Evolutionary conservation across 2,888 invertebrate genomes (phyloP), one percentile per base, ranked within the genome.

Genomic region (Deilephila porcellus): DNA sequence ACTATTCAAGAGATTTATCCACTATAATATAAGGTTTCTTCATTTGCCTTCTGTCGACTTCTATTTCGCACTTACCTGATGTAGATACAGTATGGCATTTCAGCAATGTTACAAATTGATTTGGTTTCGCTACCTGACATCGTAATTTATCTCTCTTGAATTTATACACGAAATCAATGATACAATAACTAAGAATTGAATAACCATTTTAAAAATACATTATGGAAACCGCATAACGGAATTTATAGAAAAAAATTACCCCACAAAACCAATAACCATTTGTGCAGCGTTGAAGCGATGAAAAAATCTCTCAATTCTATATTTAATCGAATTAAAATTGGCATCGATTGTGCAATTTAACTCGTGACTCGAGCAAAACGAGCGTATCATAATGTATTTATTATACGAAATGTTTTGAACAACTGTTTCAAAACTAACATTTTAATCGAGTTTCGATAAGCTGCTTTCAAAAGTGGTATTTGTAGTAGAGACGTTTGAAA

Each of bases 251-350:
- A 67, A 4, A 67, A 67, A 67, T 67, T 45, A 56, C 37, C 59
- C 59, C 59, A 14, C 64, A 59, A 67, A 59, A 73, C 67, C 64
- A 73, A 73, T 73, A 73, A 67, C 67, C 56, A 56, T 20, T 34
- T 64, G 29, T n/a, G 32, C 62, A 52, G 71, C 52, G 56, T 64
- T 34, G 29, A 56, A 34, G 45, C 37, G 56, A 59, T 29, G 67
- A 73, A 73, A 64, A 64, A 73, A 67, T 64, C 17, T 37, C 37
- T 59, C 29, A 29, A 67, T 59, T 72, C 25, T 56, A 62, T 53
- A 85, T 85, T 80, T 84, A 91, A 90, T 90, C 88, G 86, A 91
- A 92, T 92, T 88, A 87, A 87, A 90, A 90, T 89, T 88, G 89
- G 87, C 88, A 85, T 81, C 79, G 79, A 79, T 78, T 81, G 88